phyloP scores from a whole-genome alignment of 2,888 invertebrate genomes.

The Dolichopus griseipennis region DNA sequence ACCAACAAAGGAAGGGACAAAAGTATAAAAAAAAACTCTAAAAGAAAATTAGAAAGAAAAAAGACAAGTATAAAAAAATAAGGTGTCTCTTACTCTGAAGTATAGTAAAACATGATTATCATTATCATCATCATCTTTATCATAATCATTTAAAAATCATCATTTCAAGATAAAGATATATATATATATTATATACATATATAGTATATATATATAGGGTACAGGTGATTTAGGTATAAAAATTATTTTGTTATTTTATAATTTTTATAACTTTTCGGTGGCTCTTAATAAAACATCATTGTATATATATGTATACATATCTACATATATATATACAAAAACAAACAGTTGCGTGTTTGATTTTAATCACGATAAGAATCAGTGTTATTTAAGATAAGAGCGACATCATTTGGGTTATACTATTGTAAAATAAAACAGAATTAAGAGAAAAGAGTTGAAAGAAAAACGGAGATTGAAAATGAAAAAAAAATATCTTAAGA shows the following conservation, averaged over 20 bases:
- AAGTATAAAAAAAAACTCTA: too few species aligned
- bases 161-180: not conserved
- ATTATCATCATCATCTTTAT: not conserved
- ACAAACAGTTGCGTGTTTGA: constrained; percentile 17
- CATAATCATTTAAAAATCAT: not conserved
- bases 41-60: too few species aligned
- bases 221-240: not conserved
- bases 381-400: not conserved
- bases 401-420: not conserved
- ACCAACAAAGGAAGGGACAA: too few species aligned
- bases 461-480: not conserved
- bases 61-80: not conserved
- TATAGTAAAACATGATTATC: not conserved
- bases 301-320: too few species aligned
- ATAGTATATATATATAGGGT: too few species aligned
- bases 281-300: not conserved
- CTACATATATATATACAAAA: not conserved
- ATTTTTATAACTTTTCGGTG: constrained; percentile 3
- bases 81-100: not conserved
- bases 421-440: not conserved
- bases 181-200: too few species aligned
- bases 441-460: not conserved
- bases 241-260: not conserved
- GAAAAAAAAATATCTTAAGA: not conserved
- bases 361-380: constrained; percentile 18